A percentile compares a stretch with the other conserved stretches of the same genome.
phyloP scores from a whole-genome alignment of 2,113 vertebrate genomes.

The Apodemus speciosus region DNA sequence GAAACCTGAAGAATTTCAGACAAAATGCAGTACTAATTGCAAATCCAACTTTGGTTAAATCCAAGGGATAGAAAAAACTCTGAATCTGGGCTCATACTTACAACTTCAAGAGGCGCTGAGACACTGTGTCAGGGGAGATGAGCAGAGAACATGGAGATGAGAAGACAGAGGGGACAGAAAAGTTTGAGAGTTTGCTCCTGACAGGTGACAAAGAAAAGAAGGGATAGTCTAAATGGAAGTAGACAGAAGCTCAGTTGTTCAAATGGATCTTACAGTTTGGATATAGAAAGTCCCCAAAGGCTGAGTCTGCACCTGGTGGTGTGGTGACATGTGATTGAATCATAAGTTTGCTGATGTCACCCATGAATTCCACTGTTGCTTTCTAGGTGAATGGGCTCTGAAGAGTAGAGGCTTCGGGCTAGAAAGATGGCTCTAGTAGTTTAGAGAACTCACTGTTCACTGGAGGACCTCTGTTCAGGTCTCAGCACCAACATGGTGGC shows the following conservation, averaged over 20 bases:
- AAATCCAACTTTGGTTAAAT: constrained; percentile 26
- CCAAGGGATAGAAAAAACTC: neutral
- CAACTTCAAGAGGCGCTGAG: neutral
- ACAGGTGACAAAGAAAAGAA: neutral
- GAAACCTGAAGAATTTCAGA: neutral
- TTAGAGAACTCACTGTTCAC: neutral
- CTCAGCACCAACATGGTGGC: neutral
- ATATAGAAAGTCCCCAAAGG: neutral
- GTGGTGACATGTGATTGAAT: neutral
- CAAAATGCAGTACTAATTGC: neutral
- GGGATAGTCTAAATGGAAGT: neutral
- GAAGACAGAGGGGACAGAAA: neutral
- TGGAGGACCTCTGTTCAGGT: neutral
- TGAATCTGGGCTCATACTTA: neutral
- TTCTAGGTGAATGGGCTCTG: neutral
- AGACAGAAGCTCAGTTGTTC: neutral
- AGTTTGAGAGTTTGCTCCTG: neutral
- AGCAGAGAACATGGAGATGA: fast-evolving
- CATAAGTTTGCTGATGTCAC: neutral
- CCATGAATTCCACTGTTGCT: neutral
- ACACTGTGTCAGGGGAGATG: neutral
- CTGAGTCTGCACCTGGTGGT: neutral
- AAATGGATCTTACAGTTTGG: neutral
- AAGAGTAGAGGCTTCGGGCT: neutral
- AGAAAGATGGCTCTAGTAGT: neutral